Conservation (phyloP, 2,888 invertebrate genomes). For the Pollenia angustigena region DNA sequence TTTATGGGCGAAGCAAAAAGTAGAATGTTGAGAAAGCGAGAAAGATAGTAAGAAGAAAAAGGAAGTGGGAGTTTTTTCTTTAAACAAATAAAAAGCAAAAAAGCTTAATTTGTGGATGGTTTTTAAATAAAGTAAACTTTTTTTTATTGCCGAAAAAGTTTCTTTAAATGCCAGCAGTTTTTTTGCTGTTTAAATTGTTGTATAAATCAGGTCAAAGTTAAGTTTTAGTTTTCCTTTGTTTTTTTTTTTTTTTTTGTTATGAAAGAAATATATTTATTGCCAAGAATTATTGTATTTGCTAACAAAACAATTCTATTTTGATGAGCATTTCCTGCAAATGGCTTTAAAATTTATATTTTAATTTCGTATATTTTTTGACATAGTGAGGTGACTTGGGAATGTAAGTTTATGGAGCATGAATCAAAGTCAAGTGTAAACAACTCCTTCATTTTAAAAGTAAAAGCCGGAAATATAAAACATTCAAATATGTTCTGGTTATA, state of each 20-base stretch:
- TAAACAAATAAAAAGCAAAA: conserved; percentile 23
- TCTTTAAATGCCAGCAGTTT: conserved; percentile 21
- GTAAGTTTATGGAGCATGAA: conserved; percentile 30
- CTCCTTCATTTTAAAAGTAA: background rate
- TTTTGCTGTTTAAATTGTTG: background rate
- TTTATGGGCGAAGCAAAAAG: background rate
- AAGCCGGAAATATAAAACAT: background rate
- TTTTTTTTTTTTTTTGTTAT: background rate
- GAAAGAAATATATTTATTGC: conserved; percentile 30
- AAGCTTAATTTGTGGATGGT: conserved; percentile 21
- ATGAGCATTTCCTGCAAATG: conserved; percentile 1
- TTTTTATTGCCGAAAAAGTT: background rate
- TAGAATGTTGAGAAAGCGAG: background rate
- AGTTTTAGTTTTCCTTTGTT: background rate
- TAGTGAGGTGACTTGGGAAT: conserved; percentile 12
- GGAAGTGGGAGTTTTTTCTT: background rate
- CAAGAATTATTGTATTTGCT: conserved; percentile 13
- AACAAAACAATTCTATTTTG: background rate
- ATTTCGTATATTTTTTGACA: background rate
- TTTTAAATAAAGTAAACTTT: background rate
- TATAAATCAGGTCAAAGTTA: conserved; percentile 53
- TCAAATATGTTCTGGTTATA: too few species aligned
- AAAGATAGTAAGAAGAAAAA: background rate
- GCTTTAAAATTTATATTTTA: conserved; percentile 1
- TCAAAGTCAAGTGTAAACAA: conserved; percentile 44